Evolutionary conservation across 2,113 vertebrate species (phyloP).

Genomic region (Halichoeres trimaculatus): DNA sequence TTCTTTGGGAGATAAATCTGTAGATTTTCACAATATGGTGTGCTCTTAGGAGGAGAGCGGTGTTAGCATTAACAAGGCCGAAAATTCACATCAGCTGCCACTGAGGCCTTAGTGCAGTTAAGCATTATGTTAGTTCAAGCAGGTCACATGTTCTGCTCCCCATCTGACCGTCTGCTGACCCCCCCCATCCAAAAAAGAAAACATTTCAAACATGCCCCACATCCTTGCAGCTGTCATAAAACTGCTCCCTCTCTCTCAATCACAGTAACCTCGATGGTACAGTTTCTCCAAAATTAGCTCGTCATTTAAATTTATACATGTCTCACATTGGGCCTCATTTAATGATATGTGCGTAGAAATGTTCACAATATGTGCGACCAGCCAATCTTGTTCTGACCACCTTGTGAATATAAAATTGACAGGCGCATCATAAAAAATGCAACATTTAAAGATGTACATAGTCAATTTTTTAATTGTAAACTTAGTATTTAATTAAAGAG

Average conservation of each 20-base stretch:
- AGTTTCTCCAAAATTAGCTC: constrained; percentile 17
- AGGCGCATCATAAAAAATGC: no score
- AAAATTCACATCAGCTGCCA: constrained; percentile 56
- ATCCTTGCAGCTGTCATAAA: constrained; percentile 28
- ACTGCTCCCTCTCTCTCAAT: constrained; percentile 23
- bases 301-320: constrained; percentile 41
- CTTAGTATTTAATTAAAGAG: no score
- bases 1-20: neutral
- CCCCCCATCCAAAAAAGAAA: neutral
- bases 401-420: no score
- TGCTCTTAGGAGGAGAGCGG: constrained; percentile 8
- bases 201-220: no score
- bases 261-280: constrained; percentile 14
- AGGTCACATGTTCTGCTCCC: constrained; percentile 29
- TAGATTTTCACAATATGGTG: constrained; percentile 28
- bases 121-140: constrained; percentile 19
- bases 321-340: no score
- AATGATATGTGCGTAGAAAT: no score
- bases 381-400: no score
- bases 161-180: constrained; percentile 20
- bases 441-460: no score
- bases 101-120: constrained; percentile 27
- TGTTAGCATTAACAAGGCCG: neutral
- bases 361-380: no score
- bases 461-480: no score